Evolutionary conservation across 2,113 vertebrate genomes (phyloP), one percentile per base, ranked within the genome.

Genomic region (Lontra canadensis): DNA sequence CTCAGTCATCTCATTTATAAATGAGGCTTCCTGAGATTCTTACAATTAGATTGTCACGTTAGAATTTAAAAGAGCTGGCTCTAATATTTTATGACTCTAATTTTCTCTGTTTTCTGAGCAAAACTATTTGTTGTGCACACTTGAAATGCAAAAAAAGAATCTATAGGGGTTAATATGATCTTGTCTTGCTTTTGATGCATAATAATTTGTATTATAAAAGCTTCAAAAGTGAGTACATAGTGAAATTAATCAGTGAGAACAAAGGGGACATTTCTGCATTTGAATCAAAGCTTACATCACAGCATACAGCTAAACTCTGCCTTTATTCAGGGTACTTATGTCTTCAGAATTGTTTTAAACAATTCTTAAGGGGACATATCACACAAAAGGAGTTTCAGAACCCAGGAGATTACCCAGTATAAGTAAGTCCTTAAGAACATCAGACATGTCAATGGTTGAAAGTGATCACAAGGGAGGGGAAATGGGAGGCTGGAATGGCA

Each of bases 231-330:
- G 31, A 90, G 12, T 42, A 18, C 47, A 14, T 31, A n/a, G 23
- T 76, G 18, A 91, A 89, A 82, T 91, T 91, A 91, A 88, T 87
- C 76, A 88, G 57, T 21, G 21, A 89, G 63, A 95, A 69, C 36
- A 95, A 94, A 94, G 21, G 42, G 8, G 9, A 4, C 15, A 71
- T 85, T 81, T 94, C 52, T 84, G 7, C 57, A 57, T 92, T 93
- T 93, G 31, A 81, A 57, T 80, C 26, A 94, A 94, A 95, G 2
- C 44, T 96, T 61, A 47, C 34, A 67, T 63, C 42, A 59, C 13
- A 61, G 6, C 29, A 14, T 14, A 57, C 1, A 65, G 29, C n/a
- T 86, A 76, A 55, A 59, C 3, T 74, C 36, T 52, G 18, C 8
- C 26, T 85, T 86, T 93, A n/a, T 71, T 96, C 18, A 17, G 90